Base-by-base conservation (phyloP, 1,140 invertebrate species). In the Monochamus saltuarius region DNA sequence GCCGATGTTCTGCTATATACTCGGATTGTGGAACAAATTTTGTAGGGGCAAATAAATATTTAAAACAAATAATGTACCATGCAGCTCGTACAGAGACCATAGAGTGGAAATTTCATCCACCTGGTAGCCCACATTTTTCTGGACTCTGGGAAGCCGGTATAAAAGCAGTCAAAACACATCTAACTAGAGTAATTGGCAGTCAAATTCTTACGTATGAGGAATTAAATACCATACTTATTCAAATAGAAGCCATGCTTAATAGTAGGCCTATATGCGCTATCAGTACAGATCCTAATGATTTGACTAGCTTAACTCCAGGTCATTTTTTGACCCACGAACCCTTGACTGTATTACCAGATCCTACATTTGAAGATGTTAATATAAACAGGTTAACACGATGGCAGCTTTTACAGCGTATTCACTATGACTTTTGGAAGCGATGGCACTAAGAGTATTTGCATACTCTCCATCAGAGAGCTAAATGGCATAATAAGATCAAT, bases 11-110 rank as follows among this genome's bases (percentile, higher is more conserved):
- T 0, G 54, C 43, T 6, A 63, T 79, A 0, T 73, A 70, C 58
- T 60, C 55, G n/a, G 78, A 79, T 58, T 72, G 73, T 59, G 76
- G 68, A 0, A 75, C 73, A 0, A 77, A 73, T 50, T 78, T 78
- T 55, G 47, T 71, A 6, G 69, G 72, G 1, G 70, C 71, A 17
- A 59, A 72, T 13, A 29, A 29, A 29, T 29, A 36, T 11, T 19
- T 7, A 49, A 49, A 8, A 11, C 9, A 49, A 49, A 9, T 16
- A 11, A 45, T 45, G 10, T 17, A 45, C 8, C 4, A 11, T 16
- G 42, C 42, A 2, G 13, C 42, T 14, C 42, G 22, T 9, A 16
- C 17, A 7, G 49, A 51, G 13, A 51, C 14, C 3, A 22, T 51
- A 10, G 36, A 37, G 14, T 51, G 14, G 14, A 34, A 51, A n/a